These are phyloP conservation scores for Clangula hyemalis DNA, from an alignment of 2,797 vertebrate genomes.

Conservation along the genomic window DNA sequence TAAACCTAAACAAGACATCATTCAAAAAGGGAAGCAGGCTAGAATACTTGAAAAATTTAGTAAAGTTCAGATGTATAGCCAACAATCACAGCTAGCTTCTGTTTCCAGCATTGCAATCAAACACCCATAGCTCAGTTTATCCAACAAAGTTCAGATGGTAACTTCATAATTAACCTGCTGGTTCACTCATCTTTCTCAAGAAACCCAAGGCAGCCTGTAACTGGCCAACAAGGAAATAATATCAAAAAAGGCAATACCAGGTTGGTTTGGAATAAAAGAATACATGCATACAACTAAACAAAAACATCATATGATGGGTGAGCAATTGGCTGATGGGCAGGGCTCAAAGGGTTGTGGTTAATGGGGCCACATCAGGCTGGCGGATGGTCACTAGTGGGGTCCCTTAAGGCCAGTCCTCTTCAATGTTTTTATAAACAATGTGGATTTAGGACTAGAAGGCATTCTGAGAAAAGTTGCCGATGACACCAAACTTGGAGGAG, in stretches of 20 bases:
- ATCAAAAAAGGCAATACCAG: background rate
- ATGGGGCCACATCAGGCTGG: too few species aligned
- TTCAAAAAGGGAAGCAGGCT: background rate
- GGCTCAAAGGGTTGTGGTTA: too few species aligned
- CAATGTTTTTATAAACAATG: too few species aligned
- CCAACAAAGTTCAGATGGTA: background rate
- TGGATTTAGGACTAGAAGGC: too few species aligned
- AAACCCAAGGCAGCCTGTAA: background rate
- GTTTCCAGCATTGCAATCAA: background rate
- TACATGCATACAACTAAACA: too few species aligned
- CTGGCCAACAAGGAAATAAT: background rate
- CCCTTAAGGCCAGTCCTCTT: too few species aligned
- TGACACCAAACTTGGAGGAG: too few species aligned
- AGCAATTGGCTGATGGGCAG: too few species aligned
- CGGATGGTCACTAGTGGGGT: too few species aligned
- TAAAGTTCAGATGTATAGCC: background rate
- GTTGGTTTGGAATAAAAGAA: background rate
- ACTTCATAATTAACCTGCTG: background rate
- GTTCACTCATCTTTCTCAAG: background rate
- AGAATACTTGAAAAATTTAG: background rate
- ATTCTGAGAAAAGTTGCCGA: too few species aligned
- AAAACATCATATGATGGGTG: too few species aligned
- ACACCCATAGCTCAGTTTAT: background rate
- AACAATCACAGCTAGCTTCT: background rate
- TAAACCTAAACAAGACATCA: background rate